Evolutionary conservation across 2,888 invertebrate species (phyloP).

Genomic region (Leucophenga montana): DNA sequence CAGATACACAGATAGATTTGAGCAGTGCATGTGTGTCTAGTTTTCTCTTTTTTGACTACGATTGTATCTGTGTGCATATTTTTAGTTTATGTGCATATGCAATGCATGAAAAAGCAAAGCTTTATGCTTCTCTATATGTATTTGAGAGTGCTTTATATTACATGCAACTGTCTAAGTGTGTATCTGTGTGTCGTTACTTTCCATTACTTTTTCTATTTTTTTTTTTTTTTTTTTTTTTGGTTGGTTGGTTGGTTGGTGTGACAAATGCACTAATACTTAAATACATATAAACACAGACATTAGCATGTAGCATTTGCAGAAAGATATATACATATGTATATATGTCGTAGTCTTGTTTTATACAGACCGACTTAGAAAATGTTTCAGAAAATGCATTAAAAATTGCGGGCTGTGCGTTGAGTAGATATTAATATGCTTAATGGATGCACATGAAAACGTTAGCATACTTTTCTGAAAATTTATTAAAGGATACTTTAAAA

Average conservation of each 20-base stretch:
- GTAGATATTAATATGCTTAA: too few species aligned
- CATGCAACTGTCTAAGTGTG: not conserved
- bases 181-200: not conserved
- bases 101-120: not conserved
- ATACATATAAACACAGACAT: not conserved
- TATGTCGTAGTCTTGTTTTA: not conserved
- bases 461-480: too few species aligned
- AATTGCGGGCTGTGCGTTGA: too few species aligned
- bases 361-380: too few species aligned
- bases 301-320: not conserved
- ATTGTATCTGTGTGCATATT: not conserved
- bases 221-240: too few species aligned
- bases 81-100: slow-evolving; percentile 1
- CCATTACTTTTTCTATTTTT: not conserved
- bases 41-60: not conserved
- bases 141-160: not conserved
- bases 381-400: too few species aligned
- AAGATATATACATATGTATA: not conserved
- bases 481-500: too few species aligned
- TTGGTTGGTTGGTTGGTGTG: not conserved
- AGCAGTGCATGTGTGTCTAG: not conserved
- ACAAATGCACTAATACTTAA: slow-evolving; percentile 14
- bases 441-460: too few species aligned
- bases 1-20: not conserved
- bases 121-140: not conserved